Evolutionary conservation across 2,113 vertebrate species (phyloP).

Genomic region (Serinus canaria): DNA sequence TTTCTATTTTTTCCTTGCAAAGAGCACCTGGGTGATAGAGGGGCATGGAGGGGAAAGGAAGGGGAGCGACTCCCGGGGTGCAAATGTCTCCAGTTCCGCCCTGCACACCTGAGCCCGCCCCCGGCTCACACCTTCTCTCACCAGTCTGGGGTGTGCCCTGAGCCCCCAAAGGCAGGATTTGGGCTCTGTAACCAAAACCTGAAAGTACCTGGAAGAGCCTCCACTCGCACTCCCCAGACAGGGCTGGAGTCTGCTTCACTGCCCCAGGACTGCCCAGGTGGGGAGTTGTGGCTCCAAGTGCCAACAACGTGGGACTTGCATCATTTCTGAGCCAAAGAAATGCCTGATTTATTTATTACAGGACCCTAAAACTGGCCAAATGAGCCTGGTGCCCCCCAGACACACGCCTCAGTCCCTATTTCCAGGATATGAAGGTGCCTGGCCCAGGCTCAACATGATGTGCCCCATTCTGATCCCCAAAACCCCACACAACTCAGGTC

Average conservation of each 20-base stretch:
- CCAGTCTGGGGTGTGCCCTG: not conserved
- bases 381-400: not conserved
- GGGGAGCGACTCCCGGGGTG: accelerated
- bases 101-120: accelerated
- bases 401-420: not conserved
- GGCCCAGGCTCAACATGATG: not conserved
- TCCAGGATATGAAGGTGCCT: not conserved
- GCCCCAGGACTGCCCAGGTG: not conserved
- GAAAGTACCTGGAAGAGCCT: not conserved
- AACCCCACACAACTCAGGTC: accelerated
- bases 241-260: not conserved
- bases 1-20: not conserved
- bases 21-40: not conserved
- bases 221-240: accelerated
- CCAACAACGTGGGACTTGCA: accelerated
- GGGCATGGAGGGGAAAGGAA: not conserved
- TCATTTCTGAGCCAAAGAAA: not conserved
- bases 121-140: accelerated
- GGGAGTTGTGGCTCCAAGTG: not conserved
- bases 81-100: not conserved
- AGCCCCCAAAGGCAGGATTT: not conserved
- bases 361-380: not conserved
- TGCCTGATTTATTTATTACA: not conserved
- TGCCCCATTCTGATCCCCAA: not conserved
- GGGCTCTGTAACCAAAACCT: not conserved